Percentiles rank a stretch among this genome's conserved stretches.
Conservation (phyloP, 2,888 invertebrate genomes). For the Thymelicus acteon region DNA sequence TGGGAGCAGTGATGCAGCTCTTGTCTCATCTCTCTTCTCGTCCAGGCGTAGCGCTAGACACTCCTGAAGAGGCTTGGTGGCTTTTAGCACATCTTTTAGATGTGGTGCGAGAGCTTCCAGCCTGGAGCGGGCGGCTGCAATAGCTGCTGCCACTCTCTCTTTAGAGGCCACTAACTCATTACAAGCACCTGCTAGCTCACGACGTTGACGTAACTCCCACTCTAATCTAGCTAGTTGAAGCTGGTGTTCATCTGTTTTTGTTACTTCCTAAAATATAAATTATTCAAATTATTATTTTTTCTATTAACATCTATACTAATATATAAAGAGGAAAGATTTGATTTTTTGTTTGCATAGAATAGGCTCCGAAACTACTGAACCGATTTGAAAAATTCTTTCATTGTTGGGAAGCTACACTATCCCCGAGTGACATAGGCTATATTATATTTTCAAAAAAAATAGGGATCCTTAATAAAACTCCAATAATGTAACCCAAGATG, state of each 20-base stretch:
- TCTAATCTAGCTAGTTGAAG: constrained; percentile 93
- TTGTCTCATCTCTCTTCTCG: constrained; percentile 90
- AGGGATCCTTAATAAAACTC: no score
- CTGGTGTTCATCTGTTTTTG: constrained; percentile 90
- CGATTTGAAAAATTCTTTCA: no score
- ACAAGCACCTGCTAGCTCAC: constrained; percentile 91
- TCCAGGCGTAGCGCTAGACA: constrained; percentile 92
- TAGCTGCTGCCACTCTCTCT: constrained; percentile 90
- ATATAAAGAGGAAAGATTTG: no score
- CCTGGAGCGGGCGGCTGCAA: constrained; percentile 89
- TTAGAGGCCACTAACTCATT: constrained; percentile 91
- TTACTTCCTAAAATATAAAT: constrained; percentile 82
- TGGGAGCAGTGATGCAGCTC: constrained; percentile 90
- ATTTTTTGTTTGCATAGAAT: no score
- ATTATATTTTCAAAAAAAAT: no score
- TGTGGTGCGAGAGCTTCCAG: constrained; percentile 93
- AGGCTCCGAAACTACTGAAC: no score
- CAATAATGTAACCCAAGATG: no score
- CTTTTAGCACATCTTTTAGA: constrained; percentile 84
- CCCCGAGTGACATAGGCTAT: no score
- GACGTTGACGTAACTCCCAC: constrained; percentile 95
- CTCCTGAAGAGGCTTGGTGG: constrained; percentile 95
- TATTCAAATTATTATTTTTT: neutral
- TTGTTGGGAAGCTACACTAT: no score
- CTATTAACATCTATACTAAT: no score